These are phyloP conservation scores for Rhinogobius similis DNA, from an alignment of 2,113 vertebrate genomes.

Conservation along the genomic window DNA sequence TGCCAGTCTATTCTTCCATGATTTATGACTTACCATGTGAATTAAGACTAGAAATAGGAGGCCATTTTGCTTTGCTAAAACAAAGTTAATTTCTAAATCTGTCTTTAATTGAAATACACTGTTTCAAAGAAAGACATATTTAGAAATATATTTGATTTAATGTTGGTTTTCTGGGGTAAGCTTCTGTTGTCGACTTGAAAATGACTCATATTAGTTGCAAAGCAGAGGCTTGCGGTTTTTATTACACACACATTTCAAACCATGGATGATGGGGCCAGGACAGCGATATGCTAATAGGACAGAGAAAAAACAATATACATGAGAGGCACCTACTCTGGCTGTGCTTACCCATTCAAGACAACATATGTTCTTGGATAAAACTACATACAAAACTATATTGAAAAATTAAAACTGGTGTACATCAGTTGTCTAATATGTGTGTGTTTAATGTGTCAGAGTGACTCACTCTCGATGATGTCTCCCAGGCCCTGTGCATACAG, in stretches of 20 bases:
- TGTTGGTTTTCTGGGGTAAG: conserved; percentile 5
- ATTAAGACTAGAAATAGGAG: conserved; percentile 34
- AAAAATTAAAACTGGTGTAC: not conserved
- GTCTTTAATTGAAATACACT: not conserved
- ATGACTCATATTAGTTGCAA: conserved; percentile 63
- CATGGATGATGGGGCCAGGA: conserved; percentile 64
- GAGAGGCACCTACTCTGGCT: conserved; percentile 37
- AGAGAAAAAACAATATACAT: conserved; percentile 63
- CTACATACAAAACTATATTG: not conserved
- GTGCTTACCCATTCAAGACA: not conserved
- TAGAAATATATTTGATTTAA: conserved; percentile 4
- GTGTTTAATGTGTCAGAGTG: not conserved
- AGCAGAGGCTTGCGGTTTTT: conserved; percentile 61
- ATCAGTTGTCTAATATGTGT: not conserved
- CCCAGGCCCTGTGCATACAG: conserved; percentile 93
- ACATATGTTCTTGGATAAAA: not conserved
- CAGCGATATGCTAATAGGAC: conserved; percentile 74
- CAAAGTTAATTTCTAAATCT: not conserved
- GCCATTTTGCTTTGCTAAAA: conserved; percentile 40
- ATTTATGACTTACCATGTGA: conserved; percentile 12
- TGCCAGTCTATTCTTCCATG: conserved; percentile 31
- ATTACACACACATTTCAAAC: conserved; percentile 83
- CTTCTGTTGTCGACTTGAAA: conserved; percentile 55
- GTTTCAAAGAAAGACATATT: not conserved
- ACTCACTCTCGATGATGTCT: conserved; percentile 98